phyloP scores from a whole-genome alignment of 2,888 invertebrate genomes.

The Silvanus unidentatus region DNA sequence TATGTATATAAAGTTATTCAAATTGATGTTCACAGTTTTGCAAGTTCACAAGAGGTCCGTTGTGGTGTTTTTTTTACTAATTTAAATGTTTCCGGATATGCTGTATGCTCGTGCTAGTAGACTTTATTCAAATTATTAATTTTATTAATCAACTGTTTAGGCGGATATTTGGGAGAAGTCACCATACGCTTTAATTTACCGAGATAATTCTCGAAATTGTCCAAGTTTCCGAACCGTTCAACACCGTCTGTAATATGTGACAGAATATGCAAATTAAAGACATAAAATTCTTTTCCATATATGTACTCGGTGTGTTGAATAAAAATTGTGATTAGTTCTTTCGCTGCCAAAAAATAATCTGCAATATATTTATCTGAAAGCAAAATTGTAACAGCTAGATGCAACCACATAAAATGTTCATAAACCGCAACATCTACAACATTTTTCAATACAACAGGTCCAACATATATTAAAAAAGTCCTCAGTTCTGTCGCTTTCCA shows the following conservation, averaged over 20 bases:
- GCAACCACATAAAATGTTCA: constrained; percentile 9
- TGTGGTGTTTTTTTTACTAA: no score
- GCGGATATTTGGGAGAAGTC: background rate
- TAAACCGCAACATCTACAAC: constrained; percentile 10
- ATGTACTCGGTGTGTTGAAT: constrained; percentile 10
- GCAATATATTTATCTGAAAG: constrained; percentile 3
- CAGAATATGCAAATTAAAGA: constrained; percentile 8
- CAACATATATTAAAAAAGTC: constrained; percentile 13
- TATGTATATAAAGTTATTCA: no score
- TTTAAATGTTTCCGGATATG: no score
- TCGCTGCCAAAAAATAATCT: constrained; percentile 1
- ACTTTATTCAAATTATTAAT: no score
- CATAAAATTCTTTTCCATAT: constrained; percentile 8
- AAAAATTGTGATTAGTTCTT: constrained; percentile 11
- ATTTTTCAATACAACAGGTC: constrained; percentile 12
- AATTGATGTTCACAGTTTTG: no score
- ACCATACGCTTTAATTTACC: background rate
- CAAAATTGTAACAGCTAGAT: constrained; percentile 7
- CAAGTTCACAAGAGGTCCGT: no score
- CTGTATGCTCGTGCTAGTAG: no score
- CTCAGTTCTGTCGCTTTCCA: constrained; percentile 15
- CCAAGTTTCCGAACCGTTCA: background rate
- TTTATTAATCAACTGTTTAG: background rate
- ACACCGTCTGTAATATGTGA: constrained; percentile 9
- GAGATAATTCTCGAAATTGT: background rate